Evolutionary conservation across 2,888 invertebrate genomes (phyloP).

Genomic region (Selenia dentaria): DNA sequence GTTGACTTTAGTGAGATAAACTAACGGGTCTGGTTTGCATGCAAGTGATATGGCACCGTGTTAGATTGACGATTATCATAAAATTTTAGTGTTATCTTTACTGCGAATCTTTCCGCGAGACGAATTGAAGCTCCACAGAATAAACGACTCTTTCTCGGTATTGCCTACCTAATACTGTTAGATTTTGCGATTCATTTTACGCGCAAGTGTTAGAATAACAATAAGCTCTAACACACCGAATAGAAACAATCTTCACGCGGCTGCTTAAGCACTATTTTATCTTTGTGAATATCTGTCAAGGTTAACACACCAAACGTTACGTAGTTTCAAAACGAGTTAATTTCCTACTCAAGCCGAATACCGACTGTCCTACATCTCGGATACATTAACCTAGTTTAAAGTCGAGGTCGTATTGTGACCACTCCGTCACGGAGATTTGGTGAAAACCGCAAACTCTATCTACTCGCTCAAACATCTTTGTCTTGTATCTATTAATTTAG

Average conservation of each 20-base stretch:
- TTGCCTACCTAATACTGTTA: constrained; percentile 1
- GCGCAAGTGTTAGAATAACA: constrained; percentile 3
- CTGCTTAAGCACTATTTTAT: constrained; percentile 42
- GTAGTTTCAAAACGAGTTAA: constrained; percentile 45
- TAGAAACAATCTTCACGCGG: constrained; percentile 39
- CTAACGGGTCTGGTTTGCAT: constrained; percentile 24
- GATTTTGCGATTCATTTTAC: constrained; percentile 3
- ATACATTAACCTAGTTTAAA: constrained; percentile 76
- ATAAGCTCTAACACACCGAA: constrained; percentile 11
- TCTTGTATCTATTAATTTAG: constrained; percentile 4
- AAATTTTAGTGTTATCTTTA: too few species aligned
- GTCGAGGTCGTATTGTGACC: constrained; percentile 58
- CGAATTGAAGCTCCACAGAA: background rate
- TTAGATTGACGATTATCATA: constrained; percentile 29
- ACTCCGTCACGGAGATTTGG: constrained; percentile 55
- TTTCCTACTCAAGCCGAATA: constrained; percentile 59
- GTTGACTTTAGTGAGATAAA: constrained; percentile 13
- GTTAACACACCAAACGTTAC: constrained; percentile 45
- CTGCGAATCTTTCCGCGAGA: constrained; percentile 11
- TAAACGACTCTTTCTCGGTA: background rate
- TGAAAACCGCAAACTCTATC: constrained; percentile 23
- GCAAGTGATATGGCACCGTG: constrained; percentile 25
- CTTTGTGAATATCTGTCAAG: constrained; percentile 60
- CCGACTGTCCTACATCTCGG: constrained; percentile 64
- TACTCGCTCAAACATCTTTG: constrained; percentile 4